Evolutionary conservation across 2,888 invertebrate species (phyloP).

Genomic region (Platycheirus albimanus): DNA sequence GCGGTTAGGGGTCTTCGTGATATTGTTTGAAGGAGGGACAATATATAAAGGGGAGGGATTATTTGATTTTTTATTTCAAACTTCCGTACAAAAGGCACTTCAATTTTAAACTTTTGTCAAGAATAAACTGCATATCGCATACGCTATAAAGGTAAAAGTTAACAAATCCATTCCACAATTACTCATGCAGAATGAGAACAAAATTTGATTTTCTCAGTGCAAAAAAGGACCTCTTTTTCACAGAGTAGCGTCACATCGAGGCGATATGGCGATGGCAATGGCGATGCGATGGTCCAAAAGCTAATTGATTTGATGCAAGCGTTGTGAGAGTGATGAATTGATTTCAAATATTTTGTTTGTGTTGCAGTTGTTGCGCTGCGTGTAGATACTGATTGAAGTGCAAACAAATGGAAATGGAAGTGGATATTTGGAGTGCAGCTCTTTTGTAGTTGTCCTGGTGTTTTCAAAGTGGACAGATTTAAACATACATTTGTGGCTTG

Average conservation of each 20-base stretch:
- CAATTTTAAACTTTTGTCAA: conserved; percentile 13
- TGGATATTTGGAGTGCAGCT: background rate
- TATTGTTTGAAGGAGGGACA: conserved; percentile 18
- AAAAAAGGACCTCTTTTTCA: conserved; percentile 22
- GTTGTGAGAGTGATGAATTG: conserved; percentile 29
- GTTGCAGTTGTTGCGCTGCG: background rate
- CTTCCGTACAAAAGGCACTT: background rate
- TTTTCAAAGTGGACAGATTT: background rate
- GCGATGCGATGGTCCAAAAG: conserved; percentile 10
- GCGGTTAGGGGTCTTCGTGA: conserved; percentile 17
- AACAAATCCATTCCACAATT: background rate
- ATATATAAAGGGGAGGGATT: background rate
- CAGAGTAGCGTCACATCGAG: no score
- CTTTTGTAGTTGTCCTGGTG: background rate
- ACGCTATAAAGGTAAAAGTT: background rate
- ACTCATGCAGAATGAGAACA: background rate
- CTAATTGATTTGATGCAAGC: conserved; percentile 22
- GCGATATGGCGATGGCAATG: no score
- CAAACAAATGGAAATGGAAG: background rate
- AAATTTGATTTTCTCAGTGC: conserved; percentile 6
- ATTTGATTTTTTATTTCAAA: background rate
- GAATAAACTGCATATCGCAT: background rate
- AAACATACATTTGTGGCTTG: background rate
- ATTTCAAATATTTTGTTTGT: conserved; percentile 9
- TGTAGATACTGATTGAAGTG: background rate